A percentile compares a stretch with the other conserved stretches of the same genome.
Evolutionary conservation across 2,113 vertebrate genomes (phyloP).

Genomic region (Malurus melanocephalus): DNA sequence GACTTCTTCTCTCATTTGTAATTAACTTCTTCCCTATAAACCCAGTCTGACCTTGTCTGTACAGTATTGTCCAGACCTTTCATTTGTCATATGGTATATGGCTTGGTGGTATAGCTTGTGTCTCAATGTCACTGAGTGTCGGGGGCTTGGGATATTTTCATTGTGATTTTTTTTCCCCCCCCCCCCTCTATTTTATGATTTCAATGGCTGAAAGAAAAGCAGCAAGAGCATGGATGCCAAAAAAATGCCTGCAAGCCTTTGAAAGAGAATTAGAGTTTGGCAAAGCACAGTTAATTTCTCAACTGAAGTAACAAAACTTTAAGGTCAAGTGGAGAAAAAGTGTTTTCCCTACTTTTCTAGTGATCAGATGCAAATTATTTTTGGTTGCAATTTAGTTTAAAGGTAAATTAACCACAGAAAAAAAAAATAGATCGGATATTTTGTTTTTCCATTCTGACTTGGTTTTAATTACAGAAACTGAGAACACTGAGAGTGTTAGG

Average conservation of each 20-base stretch:
- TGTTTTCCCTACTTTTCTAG: not conserved
- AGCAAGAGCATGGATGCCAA: not conserved
- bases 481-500: not conserved
- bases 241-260: not conserved
- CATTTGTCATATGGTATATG: constrained; percentile 13
- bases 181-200: not conserved
- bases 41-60: constrained; percentile 12
- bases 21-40: constrained; percentile 48
- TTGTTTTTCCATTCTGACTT: not conserved
- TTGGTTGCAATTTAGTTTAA: not conserved
- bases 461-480: not conserved
- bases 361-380: not conserved
- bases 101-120: not conserved
- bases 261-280: not conserved
- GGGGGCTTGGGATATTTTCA: not conserved
- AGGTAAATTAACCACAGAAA: not conserved
- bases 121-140: not conserved
- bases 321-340: not conserved
- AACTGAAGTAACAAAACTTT: not conserved
- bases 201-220: not conserved
- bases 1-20: constrained; percentile 33
- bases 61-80: constrained; percentile 7
- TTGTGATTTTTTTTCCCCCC: not conserved
- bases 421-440: rapidly evolving
- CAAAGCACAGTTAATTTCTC: not conserved